Conservation (phyloP, 2,888 invertebrate genomes). For the Gymnoscelis rufifasciata region DNA sequence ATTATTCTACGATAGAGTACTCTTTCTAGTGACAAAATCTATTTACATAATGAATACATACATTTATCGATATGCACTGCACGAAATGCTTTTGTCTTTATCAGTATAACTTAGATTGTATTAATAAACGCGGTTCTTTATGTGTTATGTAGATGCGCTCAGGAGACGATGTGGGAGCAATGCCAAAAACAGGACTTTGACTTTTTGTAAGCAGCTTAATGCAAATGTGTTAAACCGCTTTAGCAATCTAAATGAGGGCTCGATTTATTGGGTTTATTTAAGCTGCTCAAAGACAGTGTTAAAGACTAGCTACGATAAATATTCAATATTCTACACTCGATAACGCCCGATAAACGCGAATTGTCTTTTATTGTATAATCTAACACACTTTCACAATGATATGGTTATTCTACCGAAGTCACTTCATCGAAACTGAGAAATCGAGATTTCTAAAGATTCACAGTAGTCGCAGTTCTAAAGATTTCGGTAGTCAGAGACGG, state of each 20-base stretch:
- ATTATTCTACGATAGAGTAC: constrained; percentile 7
- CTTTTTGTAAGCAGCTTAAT: background rate
- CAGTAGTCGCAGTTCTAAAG: constrained; percentile 4
- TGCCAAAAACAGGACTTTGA: background rate
- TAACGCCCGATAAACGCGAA: constrained; percentile 17
- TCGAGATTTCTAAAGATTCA: constrained; percentile 3
- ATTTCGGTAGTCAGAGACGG: constrained; percentile 4
- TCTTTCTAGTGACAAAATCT: constrained; percentile 53
- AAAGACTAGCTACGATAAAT: constrained; percentile 46
- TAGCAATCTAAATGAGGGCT: background rate
- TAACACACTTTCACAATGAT: constrained; percentile 44
- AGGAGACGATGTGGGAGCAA: background rate
- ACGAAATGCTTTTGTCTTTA: constrained; percentile 40
- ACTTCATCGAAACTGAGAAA: background rate
- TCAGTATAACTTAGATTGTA: constrained; percentile 1
- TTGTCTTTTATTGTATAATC: constrained; percentile 46
- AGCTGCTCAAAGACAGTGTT: constrained; percentile 42
- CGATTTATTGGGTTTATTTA: constrained; percentile 6
- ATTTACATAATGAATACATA: constrained; percentile 71
- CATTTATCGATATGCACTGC: constrained; percentile 66
- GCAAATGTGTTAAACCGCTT: background rate
- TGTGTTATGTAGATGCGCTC: too few relatives aligned
- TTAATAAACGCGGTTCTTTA: background rate
- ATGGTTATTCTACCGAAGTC: constrained; percentile 41
- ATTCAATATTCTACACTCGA: constrained; percentile 17